Base-by-base conservation (phyloP, 2,888 invertebrate species). In the Dendrolimus houi region DNA sequence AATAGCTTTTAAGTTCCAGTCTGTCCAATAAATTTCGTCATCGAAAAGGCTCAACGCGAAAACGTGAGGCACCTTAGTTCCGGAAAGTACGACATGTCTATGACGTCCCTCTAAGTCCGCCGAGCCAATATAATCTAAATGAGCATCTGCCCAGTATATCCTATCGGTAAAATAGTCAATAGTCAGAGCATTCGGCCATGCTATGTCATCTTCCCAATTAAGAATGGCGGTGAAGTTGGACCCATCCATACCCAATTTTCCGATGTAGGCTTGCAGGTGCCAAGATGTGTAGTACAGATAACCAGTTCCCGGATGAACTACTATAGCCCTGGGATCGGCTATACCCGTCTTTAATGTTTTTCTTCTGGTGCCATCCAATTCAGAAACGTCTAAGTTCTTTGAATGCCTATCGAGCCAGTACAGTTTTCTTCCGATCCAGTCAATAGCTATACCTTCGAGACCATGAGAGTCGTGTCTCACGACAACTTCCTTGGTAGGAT, bases 121-220 rank as follows among this genome's bases (percentile, higher is more conserved):
- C 66, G 96, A 97, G 52, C 98, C 99, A 56, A 99, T 98, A 76
- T 99, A 99, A 80, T 99, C 98, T 66, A 99, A 92, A 86, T 99
- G 99, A 66, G 99, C 99, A 81, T 99, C 99, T 0, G 99, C 99
- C 96, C 97, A 99, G 87, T 97, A 99, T 54, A 99, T 93, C 70
- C 96, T 93, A 69, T 99, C 97, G 0, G 98, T 97, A 78, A 98
- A 97, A 81, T 97, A 99, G 76, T 99, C 99, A 59, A 99, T 95
- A 0, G 99, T 97, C 13, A 99, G 82, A 1, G 99, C 99, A 81
- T 99, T 99, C 0, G 99, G 99, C 99, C 99, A 99, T 0, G 98
- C 98, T 56, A 99, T 95, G 72, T 98, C 98, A 66, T 98, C 94
- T 72, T 97, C 96, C 94, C 97, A 97, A 29, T 95, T 96, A 13